Base-by-base conservation (phyloP, 2,888 invertebrate species). In the Microctonus brassicae region DNA sequence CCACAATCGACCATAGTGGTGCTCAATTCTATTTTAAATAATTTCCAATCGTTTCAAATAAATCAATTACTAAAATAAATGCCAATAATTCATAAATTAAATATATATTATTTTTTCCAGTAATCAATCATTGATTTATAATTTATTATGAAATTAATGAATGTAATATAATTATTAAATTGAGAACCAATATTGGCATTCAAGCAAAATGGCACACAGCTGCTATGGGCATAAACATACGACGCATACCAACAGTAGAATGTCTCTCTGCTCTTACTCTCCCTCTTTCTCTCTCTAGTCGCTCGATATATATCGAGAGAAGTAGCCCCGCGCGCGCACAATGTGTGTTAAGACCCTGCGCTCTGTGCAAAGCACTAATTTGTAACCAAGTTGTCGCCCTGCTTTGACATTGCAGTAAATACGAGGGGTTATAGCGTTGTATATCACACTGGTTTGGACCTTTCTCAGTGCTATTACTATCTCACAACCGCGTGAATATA, bases 401-500 rank as follows among this genome's bases (percentile, higher is more conserved):
- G 84, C 84, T 86, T 86, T 86, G 85, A 86, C 87, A 85, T 83
- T 83, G 85, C 83, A 84, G 85, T 86, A 85, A 85, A 87, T 87
- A 85, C 84, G 83, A 82, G 84, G 29, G 84, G 81, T 83, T 83
- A 84, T 86, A 84, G 84, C 81, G 81, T 82, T 85, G 83, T 84
- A 84, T 85, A 85, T 86, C 84, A 86, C 84, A 76, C 78, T 78
- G 78, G 81, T 29, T 78, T 77, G 78, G 79, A 70, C 69, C 74
- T 39, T 22, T 42, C 63, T 26, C 63, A n/a, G 17, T n/a, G 7
- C 34, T 20, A 20, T 24, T 39, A 36, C 22, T 47, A 17, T 29
- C n/a, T n/a, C n/a, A n/a, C n/a, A n/a, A n/a, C n/a, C n/a, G n/a
- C n/a, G n/a, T n/a, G n/a, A n/a, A n/a, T n/a, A n/a, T n/a, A n/a